Evolutionary conservation across 2,113 vertebrate genomes (phyloP).

Genomic region (Elgaria multicarinata): DNA sequence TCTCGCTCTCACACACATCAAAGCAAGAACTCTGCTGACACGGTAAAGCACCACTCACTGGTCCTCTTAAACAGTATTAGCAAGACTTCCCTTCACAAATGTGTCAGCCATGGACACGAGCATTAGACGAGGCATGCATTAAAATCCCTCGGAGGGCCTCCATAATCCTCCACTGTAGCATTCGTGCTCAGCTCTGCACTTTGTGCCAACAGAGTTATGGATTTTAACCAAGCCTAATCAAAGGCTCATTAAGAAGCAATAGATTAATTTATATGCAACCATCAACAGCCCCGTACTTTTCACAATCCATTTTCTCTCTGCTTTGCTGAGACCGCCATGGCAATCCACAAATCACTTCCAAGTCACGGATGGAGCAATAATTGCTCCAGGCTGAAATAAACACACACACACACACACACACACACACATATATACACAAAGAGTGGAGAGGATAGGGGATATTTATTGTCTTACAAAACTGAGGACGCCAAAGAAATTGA

Average conservation of each 20-base stretch:
- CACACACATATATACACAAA: too few species aligned
- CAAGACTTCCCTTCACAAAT: conserved; percentile 4
- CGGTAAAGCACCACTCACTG: background rate
- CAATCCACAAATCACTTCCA: background rate
- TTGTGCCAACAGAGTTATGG: conserved; percentile 47
- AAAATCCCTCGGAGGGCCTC: conserved; percentile 51
- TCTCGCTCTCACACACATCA: background rate
- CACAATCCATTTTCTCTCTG: conserved; percentile 10
- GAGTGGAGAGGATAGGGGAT: background rate
- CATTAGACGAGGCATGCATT: conserved; percentile 22
- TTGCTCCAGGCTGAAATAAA: background rate
- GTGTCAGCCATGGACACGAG: conserved; percentile 45
- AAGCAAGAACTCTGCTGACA: background rate
- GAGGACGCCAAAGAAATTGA: background rate
- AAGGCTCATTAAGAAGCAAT: conserved; percentile 73
- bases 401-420: background rate
- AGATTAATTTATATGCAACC: conserved; percentile 43
- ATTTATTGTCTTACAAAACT: background rate
- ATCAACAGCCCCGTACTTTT: conserved; percentile 35
- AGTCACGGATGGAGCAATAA: background rate
- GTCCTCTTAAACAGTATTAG: conserved; percentile 4
- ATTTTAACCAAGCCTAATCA: conserved; percentile 73
- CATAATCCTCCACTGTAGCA: conserved; percentile 48
- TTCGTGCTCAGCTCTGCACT: conserved; percentile 42
- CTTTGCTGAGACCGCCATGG: background rate